A percentile compares a stretch with the other conserved stretches of the same genome.
Conservation (phyloP, 2,797 vertebrate species). For the Enteromius treurensis region DNA sequence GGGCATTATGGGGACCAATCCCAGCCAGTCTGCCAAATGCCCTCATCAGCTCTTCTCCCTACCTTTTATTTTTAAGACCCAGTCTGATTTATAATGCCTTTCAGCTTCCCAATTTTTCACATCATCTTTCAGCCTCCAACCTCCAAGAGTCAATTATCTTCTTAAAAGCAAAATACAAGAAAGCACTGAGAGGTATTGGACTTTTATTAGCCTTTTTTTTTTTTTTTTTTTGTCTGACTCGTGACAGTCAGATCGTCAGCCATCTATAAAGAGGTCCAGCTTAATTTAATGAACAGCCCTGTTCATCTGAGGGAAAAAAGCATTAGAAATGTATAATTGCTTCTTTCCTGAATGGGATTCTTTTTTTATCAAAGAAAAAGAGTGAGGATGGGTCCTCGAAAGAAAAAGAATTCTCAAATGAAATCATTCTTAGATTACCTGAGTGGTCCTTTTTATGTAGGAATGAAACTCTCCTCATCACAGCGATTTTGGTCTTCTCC, state of each 20-base stretch:
- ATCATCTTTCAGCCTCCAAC: constrained; percentile 53
- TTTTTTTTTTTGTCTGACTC: constrained; percentile 42
- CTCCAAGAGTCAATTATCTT: constrained; percentile 57
- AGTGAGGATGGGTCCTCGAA: neutral
- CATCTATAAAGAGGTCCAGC: constrained; percentile 28
- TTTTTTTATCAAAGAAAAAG: neutral
- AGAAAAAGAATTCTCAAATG: neutral
- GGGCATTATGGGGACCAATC: constrained; percentile 46
- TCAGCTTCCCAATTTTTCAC: constrained; percentile 56
- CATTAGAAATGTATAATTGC: constrained; percentile 25
- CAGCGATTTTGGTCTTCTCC: constrained; percentile 92
- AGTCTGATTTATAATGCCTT: constrained; percentile 35
- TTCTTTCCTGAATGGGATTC: constrained; percentile 17
- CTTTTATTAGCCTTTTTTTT: constrained; percentile 47
- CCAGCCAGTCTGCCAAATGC: constrained; percentile 43
- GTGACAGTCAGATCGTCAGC: neutral
- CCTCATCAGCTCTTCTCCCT: constrained; percentile 32
- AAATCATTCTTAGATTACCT: constrained; percentile 71
- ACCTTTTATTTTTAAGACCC: constrained; percentile 46
- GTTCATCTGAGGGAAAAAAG: neutral
- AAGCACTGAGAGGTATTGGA: constrained; percentile 55
- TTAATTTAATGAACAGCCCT: constrained; percentile 56
- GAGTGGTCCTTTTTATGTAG: constrained; percentile 87
- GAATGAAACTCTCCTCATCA: constrained; percentile 92
- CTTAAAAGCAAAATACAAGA: constrained; percentile 55